Evolutionary conservation across 2,888 invertebrate species (phyloP).

Genomic region (Campoplex capitator): DNA sequence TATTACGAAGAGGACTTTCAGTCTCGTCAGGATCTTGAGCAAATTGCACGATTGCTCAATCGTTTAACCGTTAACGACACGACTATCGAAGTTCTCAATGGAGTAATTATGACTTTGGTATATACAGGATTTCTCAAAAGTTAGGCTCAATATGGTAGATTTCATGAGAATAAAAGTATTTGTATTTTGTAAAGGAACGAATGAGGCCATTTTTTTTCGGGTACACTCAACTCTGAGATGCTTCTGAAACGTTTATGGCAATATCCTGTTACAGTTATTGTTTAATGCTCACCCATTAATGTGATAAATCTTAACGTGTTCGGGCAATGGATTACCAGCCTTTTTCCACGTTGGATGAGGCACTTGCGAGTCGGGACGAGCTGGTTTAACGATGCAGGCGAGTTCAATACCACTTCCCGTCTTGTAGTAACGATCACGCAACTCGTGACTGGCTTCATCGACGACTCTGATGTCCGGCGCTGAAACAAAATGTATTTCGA

Average conservation of each 20-base stretch:
- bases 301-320: constrained; percentile 81
- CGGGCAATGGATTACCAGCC: constrained; percentile 79
- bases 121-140: not conserved
- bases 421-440: constrained; percentile 90
- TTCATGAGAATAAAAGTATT: not conserved
- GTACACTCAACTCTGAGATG: not conserved
- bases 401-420: constrained; percentile 91
- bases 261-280: not conserved
- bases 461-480: constrained; percentile 90
- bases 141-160: not conserved
- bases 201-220: not conserved
- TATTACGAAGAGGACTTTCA: constrained; percentile 10
- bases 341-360: constrained; percentile 82
- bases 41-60: not conserved
- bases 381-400: constrained; percentile 86
- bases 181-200: not conserved
- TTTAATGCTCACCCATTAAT: constrained; percentile 78
- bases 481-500: constrained; percentile 78
- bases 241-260: not conserved
- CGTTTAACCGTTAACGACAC: constrained; percentile 16
- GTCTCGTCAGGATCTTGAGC: constrained; percentile 12
- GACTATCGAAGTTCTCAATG: constrained; percentile 8
- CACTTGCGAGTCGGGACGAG: constrained; percentile 83
- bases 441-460: constrained; percentile 89
- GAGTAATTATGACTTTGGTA: not conserved